Evolutionary conservation across 2,113 vertebrate genomes (phyloP).

Genomic region (Elgaria multicarinata): DNA sequence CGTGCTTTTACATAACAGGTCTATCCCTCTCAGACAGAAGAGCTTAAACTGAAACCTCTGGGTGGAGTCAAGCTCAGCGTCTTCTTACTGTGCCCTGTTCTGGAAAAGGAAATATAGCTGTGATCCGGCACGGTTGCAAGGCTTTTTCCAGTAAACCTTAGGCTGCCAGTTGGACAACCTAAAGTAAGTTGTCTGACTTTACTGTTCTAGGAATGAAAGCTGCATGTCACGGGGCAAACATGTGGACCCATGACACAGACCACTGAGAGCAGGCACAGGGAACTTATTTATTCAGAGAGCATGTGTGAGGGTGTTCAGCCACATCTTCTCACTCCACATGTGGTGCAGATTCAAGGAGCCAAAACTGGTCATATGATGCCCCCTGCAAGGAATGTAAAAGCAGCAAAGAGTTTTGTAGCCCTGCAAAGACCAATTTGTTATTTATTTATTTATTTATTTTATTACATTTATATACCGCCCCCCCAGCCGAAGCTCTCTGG

Average conservation of each 20-base stretch:
- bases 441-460: too few relatives aligned
- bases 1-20: too few relatives aligned
- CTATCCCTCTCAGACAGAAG: background rate
- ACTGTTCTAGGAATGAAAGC: background rate
- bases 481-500: too few relatives aligned
- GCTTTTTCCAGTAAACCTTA: background rate
- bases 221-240: background rate
- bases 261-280: background rate
- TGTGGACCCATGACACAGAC: background rate
- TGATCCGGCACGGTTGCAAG: background rate
- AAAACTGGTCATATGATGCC: too few relatives aligned
- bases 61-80: too few relatives aligned
- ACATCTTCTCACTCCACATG: background rate
- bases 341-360: background rate
- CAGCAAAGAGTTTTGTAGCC: background rate
- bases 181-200: too few relatives aligned
- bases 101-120: background rate
- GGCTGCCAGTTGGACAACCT: background rate
- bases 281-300: background rate
- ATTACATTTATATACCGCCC: too few relatives aligned
- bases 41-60: background rate
- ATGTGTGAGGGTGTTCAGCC: background rate
- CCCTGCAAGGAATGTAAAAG: background rate
- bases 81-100: background rate
- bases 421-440: background rate